Percentiles rank a stretch among this genome's conserved stretches.
Conservation (phyloP, 1,140 invertebrate species). For the Aphidius ervi region DNA sequence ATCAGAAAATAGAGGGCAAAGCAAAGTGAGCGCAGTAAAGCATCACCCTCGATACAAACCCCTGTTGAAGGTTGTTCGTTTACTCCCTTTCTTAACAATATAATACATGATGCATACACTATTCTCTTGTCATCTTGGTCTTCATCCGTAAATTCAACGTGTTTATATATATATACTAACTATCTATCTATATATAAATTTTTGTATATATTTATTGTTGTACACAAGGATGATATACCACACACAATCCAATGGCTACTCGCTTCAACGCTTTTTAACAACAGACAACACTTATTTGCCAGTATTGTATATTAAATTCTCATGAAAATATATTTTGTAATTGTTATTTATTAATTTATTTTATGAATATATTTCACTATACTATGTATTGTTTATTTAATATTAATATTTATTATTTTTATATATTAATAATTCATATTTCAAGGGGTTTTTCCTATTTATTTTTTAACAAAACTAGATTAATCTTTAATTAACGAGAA, state of each 20-base stretch:
- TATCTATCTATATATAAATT: too few relatives aligned
- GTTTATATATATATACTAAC: background rate
- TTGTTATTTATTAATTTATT: too few relatives aligned
- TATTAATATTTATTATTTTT: too few relatives aligned
- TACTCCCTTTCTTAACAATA: background rate
- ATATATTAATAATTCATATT: too few relatives aligned
- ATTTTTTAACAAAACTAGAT: too few relatives aligned
- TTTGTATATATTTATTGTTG: background rate
- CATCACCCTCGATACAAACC: constrained; percentile 15
- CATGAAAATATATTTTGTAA: background rate
- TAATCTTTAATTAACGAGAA: too few relatives aligned
- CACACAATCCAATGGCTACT: background rate
- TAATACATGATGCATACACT: background rate
- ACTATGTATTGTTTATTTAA: too few relatives aligned
- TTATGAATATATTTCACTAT: too few relatives aligned
- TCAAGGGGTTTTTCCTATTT: too few relatives aligned
- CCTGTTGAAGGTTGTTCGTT: background rate
- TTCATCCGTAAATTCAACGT: background rate
- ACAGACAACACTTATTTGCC: constrained; percentile 6
- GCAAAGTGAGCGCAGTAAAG: constrained; percentile 11
- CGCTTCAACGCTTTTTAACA: constrained; percentile 14
- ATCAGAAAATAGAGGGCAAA: constrained; percentile 13
- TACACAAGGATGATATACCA: background rate
- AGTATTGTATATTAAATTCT: background rate
- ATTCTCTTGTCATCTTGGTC: constrained; percentile 7